Evolutionary conservation across 2,113 vertebrate genomes (phyloP), one percentile per base, ranked within the genome.

Genomic region (Cariama cristata): DNA sequence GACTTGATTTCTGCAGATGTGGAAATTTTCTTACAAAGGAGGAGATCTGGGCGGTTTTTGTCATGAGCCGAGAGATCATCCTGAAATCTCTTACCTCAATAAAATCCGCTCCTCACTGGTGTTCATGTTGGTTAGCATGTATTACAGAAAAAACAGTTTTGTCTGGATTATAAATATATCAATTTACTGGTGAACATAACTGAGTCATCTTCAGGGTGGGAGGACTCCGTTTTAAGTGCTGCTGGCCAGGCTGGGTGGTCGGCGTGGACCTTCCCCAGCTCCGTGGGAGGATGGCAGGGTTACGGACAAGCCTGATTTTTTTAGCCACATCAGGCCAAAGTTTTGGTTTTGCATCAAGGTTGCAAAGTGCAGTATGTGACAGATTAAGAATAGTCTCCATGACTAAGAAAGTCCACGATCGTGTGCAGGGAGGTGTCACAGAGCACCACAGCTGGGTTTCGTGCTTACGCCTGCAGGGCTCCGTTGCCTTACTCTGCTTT

Each of bases 101-200:
- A n/a, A 92, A 53, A 49, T 27, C 14, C 1, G 0, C 14, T 55
- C 17, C 21, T 15, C 4, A 3, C 9, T 11, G 18, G 28, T 44
- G 42, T 27, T 63, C 26, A 4, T 14, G 24, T 26, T 0, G 1
- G 15, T 49, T 27, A 33, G 18, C 1, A 0, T 27, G 19, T 32
- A 9, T n/a, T 24, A 44, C 27, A 52, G 55, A 6, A 14, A 27
- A 76, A 12, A 0, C 38, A 10, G 38, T 42, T 69, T 7, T 11
- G 3, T 15, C 50, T 58, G 14, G 44, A 21, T 67, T 44, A n/a
- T 20, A 24, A 45, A 35, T 28, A 11, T 2, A 6, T 11, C 22
- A 23, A 24, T 47, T 50, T 33, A 38, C 44, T n/a, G 33, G 17
- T 55, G 27, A 35, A 35, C 23, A 8, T 8, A 55, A 38, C 3